phyloP scores from a whole-genome alignment of 2,113 vertebrate genomes.

The Erpornis zantholeuca region DNA sequence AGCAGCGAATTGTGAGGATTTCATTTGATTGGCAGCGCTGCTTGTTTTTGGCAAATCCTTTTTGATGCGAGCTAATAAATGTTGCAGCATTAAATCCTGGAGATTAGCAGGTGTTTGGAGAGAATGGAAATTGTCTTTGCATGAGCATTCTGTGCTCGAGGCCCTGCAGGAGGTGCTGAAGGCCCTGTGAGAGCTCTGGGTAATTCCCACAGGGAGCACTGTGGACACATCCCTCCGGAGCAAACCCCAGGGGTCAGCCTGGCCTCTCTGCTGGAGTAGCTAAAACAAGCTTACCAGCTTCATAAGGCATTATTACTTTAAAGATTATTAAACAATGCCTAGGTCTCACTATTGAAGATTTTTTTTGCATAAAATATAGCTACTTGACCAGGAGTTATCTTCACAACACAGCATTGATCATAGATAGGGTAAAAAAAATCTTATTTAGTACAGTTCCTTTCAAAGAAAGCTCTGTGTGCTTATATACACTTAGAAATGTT shows the following conservation, averaged over 20 bases:
- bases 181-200: background rate
- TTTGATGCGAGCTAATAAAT: background rate
- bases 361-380: background rate
- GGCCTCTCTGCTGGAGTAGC: background rate
- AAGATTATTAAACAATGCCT: background rate
- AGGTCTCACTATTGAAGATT: background rate
- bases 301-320: background rate
- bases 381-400: background rate
- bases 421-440: background rate
- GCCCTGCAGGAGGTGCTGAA: background rate
- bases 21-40: background rate
- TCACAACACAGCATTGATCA: background rate
- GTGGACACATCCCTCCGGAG: accelerated
- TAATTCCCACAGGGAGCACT: background rate
- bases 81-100: background rate
- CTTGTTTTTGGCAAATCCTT: conserved; percentile 20
- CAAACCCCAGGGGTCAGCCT: background rate
- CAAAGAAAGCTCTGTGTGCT: background rate
- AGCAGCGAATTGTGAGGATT: background rate
- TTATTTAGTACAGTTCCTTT: background rate
- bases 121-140: background rate
- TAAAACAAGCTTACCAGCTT: background rate
- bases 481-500: background rate
- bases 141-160: background rate
- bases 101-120: background rate